These are phyloP conservation scores for Emesis furor DNA, from an alignment of 2,888 invertebrate species.

Conservation along the genomic window DNA sequence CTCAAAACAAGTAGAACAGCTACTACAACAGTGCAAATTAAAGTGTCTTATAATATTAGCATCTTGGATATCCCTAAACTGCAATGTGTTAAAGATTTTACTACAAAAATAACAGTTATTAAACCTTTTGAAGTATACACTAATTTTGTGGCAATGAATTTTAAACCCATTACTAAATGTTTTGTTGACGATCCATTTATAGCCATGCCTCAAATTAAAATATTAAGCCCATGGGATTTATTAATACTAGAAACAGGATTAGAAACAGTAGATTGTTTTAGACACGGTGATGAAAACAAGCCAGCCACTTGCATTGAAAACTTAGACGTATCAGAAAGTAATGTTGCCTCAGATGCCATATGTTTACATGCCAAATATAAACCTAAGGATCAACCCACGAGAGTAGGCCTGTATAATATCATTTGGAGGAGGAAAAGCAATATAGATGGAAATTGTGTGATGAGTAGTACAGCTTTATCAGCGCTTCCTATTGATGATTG, in stretches of 20 bases:
- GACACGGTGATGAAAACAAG: constrained; percentile 82
- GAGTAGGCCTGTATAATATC: constrained; percentile 89
- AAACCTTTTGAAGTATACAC: constrained; percentile 95
- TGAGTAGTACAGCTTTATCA: constrained; percentile 91
- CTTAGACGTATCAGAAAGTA: constrained; percentile 85
- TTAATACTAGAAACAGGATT: constrained; percentile 93
- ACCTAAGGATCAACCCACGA: constrained; percentile 85
- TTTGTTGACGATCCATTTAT: constrained; percentile 94
- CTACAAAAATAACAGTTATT: constrained; percentile 92
- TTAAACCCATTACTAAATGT: constrained; percentile 93
- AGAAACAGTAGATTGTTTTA: constrained; percentile 91
- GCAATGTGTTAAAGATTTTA: constrained; percentile 92
- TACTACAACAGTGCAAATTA: constrained; percentile 92
- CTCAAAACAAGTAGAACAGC: constrained; percentile 93
- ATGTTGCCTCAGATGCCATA: constrained; percentile 87
- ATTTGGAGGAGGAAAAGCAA: constrained; percentile 86
- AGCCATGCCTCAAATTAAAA: constrained; percentile 94
- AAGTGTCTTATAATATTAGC: constrained; percentile 91
- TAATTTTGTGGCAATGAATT: constrained; percentile 93
- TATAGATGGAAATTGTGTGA: constrained; percentile 82
- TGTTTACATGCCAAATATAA: constrained; percentile 86
- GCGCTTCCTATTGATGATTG: constrained; percentile 92
- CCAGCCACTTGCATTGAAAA: constrained; percentile 85
- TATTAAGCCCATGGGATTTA: constrained; percentile 94
- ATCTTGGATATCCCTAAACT: constrained; percentile 85